Evolutionary conservation across 2,797 vertebrate species (phyloP).

Genomic region (Acanthurus tractus): DNA sequence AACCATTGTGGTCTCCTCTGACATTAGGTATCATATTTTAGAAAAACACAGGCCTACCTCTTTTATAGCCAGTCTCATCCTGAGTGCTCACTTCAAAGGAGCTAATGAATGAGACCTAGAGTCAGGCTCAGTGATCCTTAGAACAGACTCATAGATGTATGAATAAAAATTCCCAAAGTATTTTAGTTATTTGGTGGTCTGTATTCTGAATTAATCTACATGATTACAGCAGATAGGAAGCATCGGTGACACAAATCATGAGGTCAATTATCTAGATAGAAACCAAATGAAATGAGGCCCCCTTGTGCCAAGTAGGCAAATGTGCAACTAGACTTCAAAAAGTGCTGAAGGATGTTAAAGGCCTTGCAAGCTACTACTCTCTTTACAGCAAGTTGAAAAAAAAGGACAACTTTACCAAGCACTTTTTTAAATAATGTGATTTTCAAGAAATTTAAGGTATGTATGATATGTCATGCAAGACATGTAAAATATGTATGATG

Average conservation of each 20-base stretch:
- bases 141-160: neutral
- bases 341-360: neutral
- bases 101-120: neutral
- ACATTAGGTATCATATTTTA: conserved; percentile 27
- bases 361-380: neutral
- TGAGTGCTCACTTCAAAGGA: neutral
- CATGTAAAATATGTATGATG: no score
- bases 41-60: conserved; percentile 7
- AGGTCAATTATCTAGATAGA: neutral
- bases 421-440: no score
- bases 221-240: neutral
- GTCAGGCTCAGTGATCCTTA: neutral
- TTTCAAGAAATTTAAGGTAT: no score
- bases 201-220: neutral
- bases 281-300: conserved; percentile 43
- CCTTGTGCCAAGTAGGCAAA: conserved; percentile 46
- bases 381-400: no score
- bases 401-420: no score
- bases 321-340: neutral
- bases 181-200: neutral
- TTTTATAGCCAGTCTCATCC: conserved; percentile 8
- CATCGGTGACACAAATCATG: neutral
- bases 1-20: conserved; percentile 45
- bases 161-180: neutral
- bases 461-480: no score